Evolutionary conservation across 2,888 invertebrate genomes (phyloP), one percentile per base, ranked within the genome.

Genomic region (Pristionchus arcanus): DNA sequence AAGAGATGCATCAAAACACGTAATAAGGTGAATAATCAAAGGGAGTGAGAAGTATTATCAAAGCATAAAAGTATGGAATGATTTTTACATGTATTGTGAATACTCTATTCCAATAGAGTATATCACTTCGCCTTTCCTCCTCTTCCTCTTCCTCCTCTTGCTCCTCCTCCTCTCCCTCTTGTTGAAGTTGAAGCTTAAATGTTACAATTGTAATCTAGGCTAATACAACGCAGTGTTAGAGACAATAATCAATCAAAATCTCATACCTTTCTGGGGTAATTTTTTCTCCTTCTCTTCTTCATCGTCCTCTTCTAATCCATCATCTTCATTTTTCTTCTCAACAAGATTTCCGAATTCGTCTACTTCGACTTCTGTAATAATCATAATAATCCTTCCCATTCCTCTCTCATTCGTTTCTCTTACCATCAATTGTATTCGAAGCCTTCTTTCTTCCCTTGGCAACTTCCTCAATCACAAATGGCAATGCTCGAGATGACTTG

Each of bases 401-500:
- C 25, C 16, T 34, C 49, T 81, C 49, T 81, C 16, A n/a, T n/a
- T n/a, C 42, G 0, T 49, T 49, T 49, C 42, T 28, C 85, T 53
- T 34, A 63, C 90, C 68, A 25, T 42, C 81, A 37, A 13, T 85
- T 5, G 66, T 81, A 9, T 85, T 87, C 13, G 90, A 90, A 21
- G 53, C 88, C 68, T 91, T 91, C 68, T 83, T 90, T n/a, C 91
- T 91, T 55, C 93, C 93, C 90, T 93, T 94, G 37, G 90, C 90
- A 19, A 93, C 93, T 1, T 95, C 95, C 3, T 94, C 96, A 19
- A 97, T 94, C 19, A 97, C 97, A 95, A 98, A 98, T 0, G 98
- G 97, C 89, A 97, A 96, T 90, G 97, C 96, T 85, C 97, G 96
- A 0, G 97, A 96, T 92, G 97, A 97, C 95, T 98, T 98, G 95